Conservation (phyloP, 2,888 invertebrate genomes). For the Hirtodrosophila cameraria region DNA sequence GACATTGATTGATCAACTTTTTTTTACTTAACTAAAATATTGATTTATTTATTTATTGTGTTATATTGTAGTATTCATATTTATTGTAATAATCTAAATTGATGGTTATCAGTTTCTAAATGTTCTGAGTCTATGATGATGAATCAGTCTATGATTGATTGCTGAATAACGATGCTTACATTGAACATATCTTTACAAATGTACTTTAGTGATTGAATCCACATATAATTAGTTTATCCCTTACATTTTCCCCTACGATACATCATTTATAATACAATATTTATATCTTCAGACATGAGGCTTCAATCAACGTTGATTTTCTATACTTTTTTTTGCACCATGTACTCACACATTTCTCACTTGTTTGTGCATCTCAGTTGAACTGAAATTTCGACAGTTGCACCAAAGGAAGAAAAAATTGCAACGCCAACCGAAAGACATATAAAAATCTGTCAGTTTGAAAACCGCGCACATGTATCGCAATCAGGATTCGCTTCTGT, state of each 20-base stretch:
- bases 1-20: too few species aligned
- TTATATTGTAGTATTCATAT: too few species aligned
- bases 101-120: too few species aligned
- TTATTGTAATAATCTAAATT: too few species aligned
- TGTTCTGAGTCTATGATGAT: too few species aligned
- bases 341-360: slow-evolving; percentile 40
- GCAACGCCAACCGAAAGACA: slow-evolving; percentile 61
- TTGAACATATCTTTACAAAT: too few species aligned
- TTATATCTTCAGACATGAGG: neutral
- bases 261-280: slow-evolving; percentile 5
- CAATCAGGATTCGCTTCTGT: slow-evolving; percentile 59
- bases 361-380: slow-evolving; percentile 11
- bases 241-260: neutral
- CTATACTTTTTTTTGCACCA: slow-evolving; percentile 28
- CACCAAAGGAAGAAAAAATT: slow-evolving; percentile 37
- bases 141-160: too few species aligned
- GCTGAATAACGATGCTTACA: too few species aligned
- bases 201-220: too few species aligned
- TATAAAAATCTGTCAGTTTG: slow-evolving; percentile 76
- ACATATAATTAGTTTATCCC: neutral
- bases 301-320: slow-evolving; percentile 21
- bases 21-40: too few species aligned
- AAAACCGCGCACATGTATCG: slow-evolving; percentile 73
- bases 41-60: neutral
- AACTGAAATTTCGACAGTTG: slow-evolving; percentile 56